These are phyloP conservation scores for Drosophila rubida DNA, from an alignment of 2,888 invertebrate species.

Conservation along the genomic window DNA sequence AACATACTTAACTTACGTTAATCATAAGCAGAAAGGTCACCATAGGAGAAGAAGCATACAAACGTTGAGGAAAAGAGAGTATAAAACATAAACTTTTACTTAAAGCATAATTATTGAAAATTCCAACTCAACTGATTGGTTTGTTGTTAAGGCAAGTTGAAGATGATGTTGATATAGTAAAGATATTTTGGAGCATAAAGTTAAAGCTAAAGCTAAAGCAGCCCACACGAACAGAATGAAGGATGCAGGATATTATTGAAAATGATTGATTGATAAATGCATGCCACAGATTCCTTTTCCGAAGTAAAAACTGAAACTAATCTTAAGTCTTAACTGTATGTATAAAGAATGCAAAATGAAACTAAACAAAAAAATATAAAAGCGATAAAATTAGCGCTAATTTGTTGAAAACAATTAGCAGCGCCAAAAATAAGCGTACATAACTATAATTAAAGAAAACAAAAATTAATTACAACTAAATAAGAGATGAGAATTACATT, in stretches of 20 bases:
- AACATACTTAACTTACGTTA: conserved; percentile 44
- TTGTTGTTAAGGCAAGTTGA: conserved; percentile 6
- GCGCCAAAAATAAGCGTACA: conserved; percentile 66
- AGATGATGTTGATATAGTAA: neutral
- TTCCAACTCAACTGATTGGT: conserved; percentile 11
- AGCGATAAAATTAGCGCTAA: conserved; percentile 55
- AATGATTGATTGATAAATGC: conserved; percentile 27
- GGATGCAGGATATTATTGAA: conserved; percentile 42
- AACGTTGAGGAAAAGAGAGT: neutral
- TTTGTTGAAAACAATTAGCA: conserved; percentile 68
- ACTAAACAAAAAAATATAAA: conserved; percentile 7
- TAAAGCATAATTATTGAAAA: conserved; percentile 9
- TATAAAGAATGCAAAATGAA: conserved; percentile 39
- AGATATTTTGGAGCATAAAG: conserved; percentile 2
- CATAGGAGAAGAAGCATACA: conserved; percentile 11
- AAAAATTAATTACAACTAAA: conserved; percentile 4
- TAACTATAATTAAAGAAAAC: conserved; percentile 41
- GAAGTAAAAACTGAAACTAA: conserved; percentile 48
- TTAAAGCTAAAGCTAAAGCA: conserved; percentile 1
- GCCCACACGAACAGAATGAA: conserved; percentile 13
- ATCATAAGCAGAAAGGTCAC: conserved; percentile 37
- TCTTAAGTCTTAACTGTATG: conserved; percentile 44
- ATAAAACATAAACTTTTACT: conserved; percentile 12
- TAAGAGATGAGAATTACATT: conserved; percentile 13
- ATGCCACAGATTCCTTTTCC: conserved; percentile 50